Percentiles rank a stretch among this genome's conserved stretches.
phyloP scores from a whole-genome alignment of 1,140 invertebrate genomes.

The Centruroides vittatus region DNA sequence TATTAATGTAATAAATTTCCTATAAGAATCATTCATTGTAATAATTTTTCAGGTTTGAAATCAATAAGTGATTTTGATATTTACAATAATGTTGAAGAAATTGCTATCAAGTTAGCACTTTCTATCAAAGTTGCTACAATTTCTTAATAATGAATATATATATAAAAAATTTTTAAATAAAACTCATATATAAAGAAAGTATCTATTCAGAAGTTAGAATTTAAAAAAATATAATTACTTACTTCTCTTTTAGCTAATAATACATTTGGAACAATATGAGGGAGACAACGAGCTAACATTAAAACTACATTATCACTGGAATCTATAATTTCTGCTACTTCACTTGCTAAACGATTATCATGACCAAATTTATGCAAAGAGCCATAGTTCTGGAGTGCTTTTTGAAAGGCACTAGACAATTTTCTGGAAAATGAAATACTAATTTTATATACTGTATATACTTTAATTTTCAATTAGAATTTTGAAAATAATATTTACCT shows the following conservation, averaged over 20 bases:
- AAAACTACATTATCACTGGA: constrained; percentile 25
- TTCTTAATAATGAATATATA: too few relatives aligned
- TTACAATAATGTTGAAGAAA: too few relatives aligned
- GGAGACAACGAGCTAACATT: constrained; percentile 33
- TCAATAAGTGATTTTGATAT: too few relatives aligned
- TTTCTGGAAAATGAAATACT: constrained; percentile 15
- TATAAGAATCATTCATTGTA: too few relatives aligned
- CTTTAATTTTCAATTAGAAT: too few relatives aligned
- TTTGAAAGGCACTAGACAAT: constrained; percentile 38
- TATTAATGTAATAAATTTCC: too few relatives aligned
- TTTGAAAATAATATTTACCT: too few relatives aligned
- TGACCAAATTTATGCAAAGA: constrained; percentile 21
- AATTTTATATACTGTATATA: too few relatives aligned
- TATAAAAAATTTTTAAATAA: not conserved
- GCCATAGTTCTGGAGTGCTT: constrained; percentile 29
- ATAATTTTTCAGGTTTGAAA: too few relatives aligned
- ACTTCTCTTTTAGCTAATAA: constrained; percentile 49
- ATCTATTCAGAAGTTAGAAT: not conserved
- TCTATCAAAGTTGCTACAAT: too few relatives aligned
- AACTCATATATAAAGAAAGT: not conserved
- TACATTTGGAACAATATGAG: constrained; percentile 51
- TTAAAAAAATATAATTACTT: constrained; percentile 24
- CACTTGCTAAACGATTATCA: constrained; percentile 29
- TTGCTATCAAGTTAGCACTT: too few relatives aligned
- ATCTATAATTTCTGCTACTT: constrained; percentile 27